These are phyloP conservation scores for Squalus acanthias DNA, from an alignment of 2,797 vertebrate species.

Conservation along the genomic window DNA sequence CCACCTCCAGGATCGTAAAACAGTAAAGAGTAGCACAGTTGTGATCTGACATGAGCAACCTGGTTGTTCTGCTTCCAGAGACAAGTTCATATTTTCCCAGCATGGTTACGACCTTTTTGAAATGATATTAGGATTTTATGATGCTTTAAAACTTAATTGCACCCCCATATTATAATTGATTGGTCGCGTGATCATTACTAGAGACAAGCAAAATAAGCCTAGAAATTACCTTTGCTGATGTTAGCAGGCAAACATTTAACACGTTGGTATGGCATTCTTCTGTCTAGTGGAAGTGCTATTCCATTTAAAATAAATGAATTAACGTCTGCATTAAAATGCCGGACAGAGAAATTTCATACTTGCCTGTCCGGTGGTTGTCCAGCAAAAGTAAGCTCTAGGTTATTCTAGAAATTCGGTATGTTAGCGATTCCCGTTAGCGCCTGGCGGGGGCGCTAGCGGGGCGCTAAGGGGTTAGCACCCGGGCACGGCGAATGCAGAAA, in stretches of 20 bases:
- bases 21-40: neutral
- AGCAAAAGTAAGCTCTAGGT: neutral
- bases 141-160: neutral
- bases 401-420: neutral
- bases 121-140: neutral
- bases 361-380: neutral
- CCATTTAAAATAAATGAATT: neutral
- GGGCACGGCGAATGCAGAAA: no score
- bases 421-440: no score
- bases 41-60: neutral
- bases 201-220: neutral
- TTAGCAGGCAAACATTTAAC: neutral
- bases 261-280: no score
- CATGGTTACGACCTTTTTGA: neutral
- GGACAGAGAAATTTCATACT: neutral
- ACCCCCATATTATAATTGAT: neutral
- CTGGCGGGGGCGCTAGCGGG: no score
- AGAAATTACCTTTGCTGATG: neutral
- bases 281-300: neutral
- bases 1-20: neutral
- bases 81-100: neutral
- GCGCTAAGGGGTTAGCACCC: no score
- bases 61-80: neutral
- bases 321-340: neutral
- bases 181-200: neutral